phyloP scores from a whole-genome alignment of 2,888 invertebrate genomes.

The Teleiodes luculella region DNA sequence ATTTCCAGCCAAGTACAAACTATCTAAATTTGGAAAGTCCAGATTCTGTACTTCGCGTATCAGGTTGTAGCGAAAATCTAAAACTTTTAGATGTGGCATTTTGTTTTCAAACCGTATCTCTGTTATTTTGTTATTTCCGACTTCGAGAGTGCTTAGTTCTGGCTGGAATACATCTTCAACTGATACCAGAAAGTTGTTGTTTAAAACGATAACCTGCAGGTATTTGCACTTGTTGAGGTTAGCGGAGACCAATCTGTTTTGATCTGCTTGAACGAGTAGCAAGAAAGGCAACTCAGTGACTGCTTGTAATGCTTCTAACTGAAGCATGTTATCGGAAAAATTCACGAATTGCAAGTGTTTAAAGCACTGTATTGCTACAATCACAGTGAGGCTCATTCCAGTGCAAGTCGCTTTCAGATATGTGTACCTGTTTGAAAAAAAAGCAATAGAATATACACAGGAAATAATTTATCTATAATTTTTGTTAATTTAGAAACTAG shows the following conservation, averaged over 20 bases:
- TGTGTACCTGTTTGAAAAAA: slow-evolving; percentile 64
- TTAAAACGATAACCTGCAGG: slow-evolving; percentile 80
- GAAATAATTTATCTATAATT: no score
- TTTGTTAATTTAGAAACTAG: no score
- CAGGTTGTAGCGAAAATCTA: slow-evolving; percentile 76
- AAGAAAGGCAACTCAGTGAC: slow-evolving; percentile 74
- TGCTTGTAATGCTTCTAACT: slow-evolving; percentile 63
- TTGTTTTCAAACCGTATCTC: slow-evolving; percentile 42
- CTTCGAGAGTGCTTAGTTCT: slow-evolving; percentile 75
- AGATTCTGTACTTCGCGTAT: slow-evolving; percentile 63
- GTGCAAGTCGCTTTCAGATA: slow-evolving; percentile 76
- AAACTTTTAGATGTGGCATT: slow-evolving; percentile 64
- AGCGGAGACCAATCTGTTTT: slow-evolving; percentile 70
- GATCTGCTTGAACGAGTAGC: slow-evolving; percentile 77
- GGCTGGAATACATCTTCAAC: slow-evolving; percentile 76
- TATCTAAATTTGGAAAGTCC: slow-evolving; percentile 78
- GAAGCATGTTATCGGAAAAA: slow-evolving; percentile 75
- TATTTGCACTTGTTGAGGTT: slow-evolving; percentile 73
- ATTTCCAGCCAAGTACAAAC: slow-evolving; percentile 87
- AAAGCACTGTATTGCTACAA: slow-evolving; percentile 69
- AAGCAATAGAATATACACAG: no score
- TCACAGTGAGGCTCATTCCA: slow-evolving; percentile 70
- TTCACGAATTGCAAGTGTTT: slow-evolving; percentile 78
- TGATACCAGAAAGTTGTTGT: slow-evolving; percentile 70
- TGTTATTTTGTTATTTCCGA: slow-evolving; percentile 68